These are phyloP conservation scores for Lates calcarifer DNA, from an alignment of 2,113 vertebrate genomes.

Conservation along the genomic window DNA sequence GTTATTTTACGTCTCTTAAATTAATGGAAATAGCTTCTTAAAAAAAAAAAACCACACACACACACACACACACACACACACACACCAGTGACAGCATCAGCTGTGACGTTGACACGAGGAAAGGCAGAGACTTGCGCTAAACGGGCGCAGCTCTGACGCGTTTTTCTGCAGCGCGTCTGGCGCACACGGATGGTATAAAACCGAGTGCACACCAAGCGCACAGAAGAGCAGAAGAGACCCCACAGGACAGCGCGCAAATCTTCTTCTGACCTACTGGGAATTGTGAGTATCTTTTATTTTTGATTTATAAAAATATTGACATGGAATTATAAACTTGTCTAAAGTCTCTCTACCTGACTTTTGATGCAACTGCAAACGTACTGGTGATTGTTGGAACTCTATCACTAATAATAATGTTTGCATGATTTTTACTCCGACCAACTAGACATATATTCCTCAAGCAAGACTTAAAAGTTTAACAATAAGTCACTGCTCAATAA, in stretches of 20 bases:
- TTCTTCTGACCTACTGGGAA: conserved; percentile 45
- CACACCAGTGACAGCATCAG: conserved; percentile 70
- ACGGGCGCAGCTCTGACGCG: conserved; percentile 69
- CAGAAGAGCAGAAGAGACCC: conserved; percentile 58
- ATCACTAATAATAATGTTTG: background rate
- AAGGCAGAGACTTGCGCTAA: conserved; percentile 55
- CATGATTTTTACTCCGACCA: background rate
- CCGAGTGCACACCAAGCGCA: conserved; percentile 41
- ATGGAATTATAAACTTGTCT: background rate
- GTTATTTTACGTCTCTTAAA: conserved; percentile 28
- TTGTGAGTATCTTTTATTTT: conserved; percentile 65
- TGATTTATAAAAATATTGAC: background rate
- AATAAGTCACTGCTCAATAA: background rate
- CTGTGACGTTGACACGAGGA: conserved; percentile 74
- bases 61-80: background rate
- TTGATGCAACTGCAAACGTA: background rate
- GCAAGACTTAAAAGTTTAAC: background rate
- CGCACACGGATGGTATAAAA: conserved; percentile 77
- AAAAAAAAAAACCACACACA: background rate
- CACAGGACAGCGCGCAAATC: conserved; percentile 47
- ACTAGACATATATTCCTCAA: background rate
- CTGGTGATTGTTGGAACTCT: background rate
- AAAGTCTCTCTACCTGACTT: conserved; percentile 1
- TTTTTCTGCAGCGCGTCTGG: conserved; percentile 48
- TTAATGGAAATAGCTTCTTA: conserved; percentile 18